Percentiles rank a stretch among this genome's conserved stretches.
These are phyloP conservation scores for Theocolax elegans DNA, from an alignment of 1,140 invertebrate species.

Conservation along the genomic window DNA sequence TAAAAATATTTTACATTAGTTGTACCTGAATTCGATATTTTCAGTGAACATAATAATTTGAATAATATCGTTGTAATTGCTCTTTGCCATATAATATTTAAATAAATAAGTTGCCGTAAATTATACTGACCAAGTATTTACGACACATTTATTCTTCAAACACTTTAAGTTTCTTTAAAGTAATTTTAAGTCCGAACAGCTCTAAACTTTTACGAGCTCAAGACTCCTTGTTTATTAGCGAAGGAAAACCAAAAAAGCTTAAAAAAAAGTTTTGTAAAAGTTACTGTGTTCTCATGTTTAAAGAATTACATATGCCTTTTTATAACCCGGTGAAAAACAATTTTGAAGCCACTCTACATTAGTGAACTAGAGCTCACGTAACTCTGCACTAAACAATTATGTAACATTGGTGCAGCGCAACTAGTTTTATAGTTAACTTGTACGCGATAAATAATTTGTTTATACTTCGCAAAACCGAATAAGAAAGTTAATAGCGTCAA, in stretches of 20 bases:
- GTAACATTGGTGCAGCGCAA: too few relatives aligned
- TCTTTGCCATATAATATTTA: not conserved
- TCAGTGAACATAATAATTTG: too few relatives aligned
- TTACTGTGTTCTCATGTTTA: not conserved
- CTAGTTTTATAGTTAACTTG: too few relatives aligned
- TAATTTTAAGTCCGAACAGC: conserved; percentile 25
- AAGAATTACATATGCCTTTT: not conserved
- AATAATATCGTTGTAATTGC: not conserved
- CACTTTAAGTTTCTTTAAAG: conserved; percentile 26
- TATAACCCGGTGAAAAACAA: not conserved
- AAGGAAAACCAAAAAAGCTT: conserved; percentile 11
- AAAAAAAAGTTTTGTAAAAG: conserved; percentile 13
- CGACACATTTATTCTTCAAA: conserved; percentile 31
- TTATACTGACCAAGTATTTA: conserved; percentile 21
- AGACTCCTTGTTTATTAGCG: conserved; percentile 25
- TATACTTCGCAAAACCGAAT: too few relatives aligned
- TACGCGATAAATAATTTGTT: too few relatives aligned
- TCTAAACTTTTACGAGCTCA: conserved; percentile 30
- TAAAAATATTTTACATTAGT: too few relatives aligned
- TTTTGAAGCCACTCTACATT: too few relatives aligned
- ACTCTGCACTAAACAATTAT: too few relatives aligned
- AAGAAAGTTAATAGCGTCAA: too few relatives aligned
- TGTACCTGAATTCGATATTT: too few relatives aligned
- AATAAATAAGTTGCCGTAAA: conserved; percentile 13
- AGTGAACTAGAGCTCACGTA: too few relatives aligned